These are phyloP conservation scores for Quadroppia sp. DNA, from an alignment of 2,888 invertebrate species.

Conservation along the genomic window DNA sequence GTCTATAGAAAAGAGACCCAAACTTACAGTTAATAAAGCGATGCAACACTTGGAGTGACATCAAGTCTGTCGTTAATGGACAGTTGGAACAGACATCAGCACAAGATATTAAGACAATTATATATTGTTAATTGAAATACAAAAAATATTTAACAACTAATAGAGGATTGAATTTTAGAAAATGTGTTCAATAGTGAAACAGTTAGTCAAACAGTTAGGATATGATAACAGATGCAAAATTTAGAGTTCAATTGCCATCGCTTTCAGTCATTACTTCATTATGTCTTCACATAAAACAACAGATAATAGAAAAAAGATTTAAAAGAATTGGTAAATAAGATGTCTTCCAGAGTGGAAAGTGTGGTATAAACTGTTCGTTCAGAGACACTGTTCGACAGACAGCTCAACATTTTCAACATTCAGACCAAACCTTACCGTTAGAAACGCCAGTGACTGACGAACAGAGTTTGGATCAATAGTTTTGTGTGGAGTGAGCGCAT, in stretches of 20 bases:
- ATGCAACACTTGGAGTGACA: conserved; percentile 37
- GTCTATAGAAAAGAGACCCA: neutral
- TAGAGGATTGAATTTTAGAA: neutral
- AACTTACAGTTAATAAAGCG: conserved; percentile 35
- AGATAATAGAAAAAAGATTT: conserved; percentile 19
- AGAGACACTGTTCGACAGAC: conserved; percentile 35
- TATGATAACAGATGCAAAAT: neutral
- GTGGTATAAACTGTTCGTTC: conserved; percentile 31
- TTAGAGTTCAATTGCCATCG: neutral
- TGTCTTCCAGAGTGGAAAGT: conserved; percentile 36
- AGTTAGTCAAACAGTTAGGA: neutral
- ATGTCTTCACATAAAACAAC: neutral
- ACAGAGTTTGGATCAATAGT: conserved; percentile 35
- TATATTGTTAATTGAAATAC: neutral
- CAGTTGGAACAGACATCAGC: neutral
- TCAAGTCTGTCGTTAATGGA: neutral
- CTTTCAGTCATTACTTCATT: neutral
- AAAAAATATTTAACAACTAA: neutral
- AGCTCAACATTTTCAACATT: conserved; percentile 35
- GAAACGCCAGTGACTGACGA: conserved; percentile 34
- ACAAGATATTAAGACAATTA: neutral
- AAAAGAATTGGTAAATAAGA: conserved; percentile 33
- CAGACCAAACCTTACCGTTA: conserved; percentile 35
- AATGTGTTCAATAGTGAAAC: neutral
- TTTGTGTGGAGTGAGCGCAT: conserved; percentile 38